These are phyloP conservation scores for Serrognathus titanus DNA, from an alignment of 2,888 invertebrate species.

Conservation along the genomic window DNA sequence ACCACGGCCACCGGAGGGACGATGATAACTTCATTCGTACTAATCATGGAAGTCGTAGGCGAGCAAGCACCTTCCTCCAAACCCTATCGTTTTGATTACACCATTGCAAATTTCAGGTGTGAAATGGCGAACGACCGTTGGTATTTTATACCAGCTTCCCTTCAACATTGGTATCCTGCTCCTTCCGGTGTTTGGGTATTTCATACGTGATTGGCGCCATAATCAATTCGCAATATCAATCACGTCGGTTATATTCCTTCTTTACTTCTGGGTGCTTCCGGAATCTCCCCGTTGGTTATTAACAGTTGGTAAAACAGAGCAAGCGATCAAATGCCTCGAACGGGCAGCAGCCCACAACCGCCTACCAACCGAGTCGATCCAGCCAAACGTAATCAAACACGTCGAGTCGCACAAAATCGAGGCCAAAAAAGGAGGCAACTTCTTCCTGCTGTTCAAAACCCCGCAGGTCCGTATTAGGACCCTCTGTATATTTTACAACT, in stretches of 20 bases:
- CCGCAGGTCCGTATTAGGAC: slow-evolving; percentile 69
- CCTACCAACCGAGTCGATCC: slow-evolving; percentile 38
- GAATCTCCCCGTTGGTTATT: slow-evolving; percentile 80
- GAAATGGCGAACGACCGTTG: slow-evolving; percentile 55
- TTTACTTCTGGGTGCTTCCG: slow-evolving; percentile 67
- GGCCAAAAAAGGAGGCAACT: slow-evolving; percentile 32
- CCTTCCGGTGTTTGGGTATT: slow-evolving; percentile 54
- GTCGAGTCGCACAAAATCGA: slow-evolving; percentile 20
- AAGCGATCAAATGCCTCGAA: slow-evolving; percentile 60
- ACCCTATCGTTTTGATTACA: too few species aligned
- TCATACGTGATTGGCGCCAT: slow-evolving; percentile 55
- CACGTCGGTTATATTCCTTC: slow-evolving; percentile 58
- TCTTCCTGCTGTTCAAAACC: slow-evolving; percentile 66
- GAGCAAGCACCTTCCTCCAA: slow-evolving; percentile 10
- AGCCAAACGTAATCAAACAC: slow-evolving; percentile 35
- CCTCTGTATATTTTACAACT: slow-evolving; percentile 70
- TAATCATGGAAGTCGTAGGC: slow-evolving; percentile 67
- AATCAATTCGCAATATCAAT: slow-evolving; percentile 56
- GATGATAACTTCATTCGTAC: slow-evolving; percentile 74
- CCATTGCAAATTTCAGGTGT: slow-evolving; percentile 39
- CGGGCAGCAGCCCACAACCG: slow-evolving; percentile 57
- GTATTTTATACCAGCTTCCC: slow-evolving; percentile 58
- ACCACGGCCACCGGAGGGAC: slow-evolving; percentile 79
- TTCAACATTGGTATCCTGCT: slow-evolving; percentile 57
- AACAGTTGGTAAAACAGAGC: slow-evolving; percentile 60